Evolutionary conservation across 2,797 vertebrate genomes (phyloP).

Genomic region (Dromococcyx pavoninus): DNA sequence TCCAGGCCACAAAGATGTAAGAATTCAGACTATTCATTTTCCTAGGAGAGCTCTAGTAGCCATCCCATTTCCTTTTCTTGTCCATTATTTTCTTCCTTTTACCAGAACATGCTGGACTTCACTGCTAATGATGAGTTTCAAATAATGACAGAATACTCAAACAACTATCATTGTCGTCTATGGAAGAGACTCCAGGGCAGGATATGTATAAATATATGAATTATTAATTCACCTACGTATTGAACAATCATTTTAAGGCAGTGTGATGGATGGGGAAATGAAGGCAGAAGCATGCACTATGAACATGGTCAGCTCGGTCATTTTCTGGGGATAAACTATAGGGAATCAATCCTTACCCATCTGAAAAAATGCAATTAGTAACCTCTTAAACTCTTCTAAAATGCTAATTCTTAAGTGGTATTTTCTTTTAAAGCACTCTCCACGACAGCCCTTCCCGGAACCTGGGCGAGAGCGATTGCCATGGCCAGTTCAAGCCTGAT

Average conservation of each 20-base stretch:
- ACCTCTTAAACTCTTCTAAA: not conserved
- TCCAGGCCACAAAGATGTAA: not conserved
- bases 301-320: not conserved
- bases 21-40: not conserved
- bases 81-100: not conserved
- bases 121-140: not conserved
- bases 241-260: not conserved
- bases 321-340: not conserved
- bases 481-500: not conserved
- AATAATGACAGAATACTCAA: not conserved
- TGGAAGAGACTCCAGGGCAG: not conserved
- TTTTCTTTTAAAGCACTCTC: not conserved
- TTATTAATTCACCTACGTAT: not conserved
- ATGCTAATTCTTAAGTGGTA: not conserved
- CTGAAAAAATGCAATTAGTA: not conserved
- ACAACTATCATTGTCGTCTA: not conserved
- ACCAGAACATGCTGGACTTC: not conserved
- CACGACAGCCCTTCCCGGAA: not conserved
- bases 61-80: not conserved
- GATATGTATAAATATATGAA: not conserved
- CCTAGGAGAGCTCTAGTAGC: not conserved
- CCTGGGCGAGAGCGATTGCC: not conserved
- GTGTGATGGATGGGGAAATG: not conserved
- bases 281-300: accelerated
- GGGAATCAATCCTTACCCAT: not conserved